Percentiles rank a stretch among this genome's conserved stretches.
These are phyloP conservation scores for Pagrus major DNA, from an alignment of 2,113 vertebrate genomes.

Conservation along the genomic window DNA sequence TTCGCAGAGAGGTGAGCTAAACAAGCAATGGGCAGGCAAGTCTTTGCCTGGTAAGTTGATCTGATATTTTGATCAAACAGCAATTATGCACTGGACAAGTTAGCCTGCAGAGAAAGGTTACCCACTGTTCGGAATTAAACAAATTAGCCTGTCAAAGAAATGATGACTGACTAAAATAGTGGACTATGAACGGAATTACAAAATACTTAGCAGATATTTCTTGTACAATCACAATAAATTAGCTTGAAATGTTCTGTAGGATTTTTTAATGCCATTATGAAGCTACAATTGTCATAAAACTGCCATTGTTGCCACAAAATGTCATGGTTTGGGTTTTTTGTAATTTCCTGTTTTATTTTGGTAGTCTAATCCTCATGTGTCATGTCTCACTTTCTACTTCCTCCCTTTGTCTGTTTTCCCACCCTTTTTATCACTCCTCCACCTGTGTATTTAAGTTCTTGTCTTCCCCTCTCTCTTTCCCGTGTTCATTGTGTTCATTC, in stretches of 20 bases:
- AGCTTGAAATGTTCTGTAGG: neutral
- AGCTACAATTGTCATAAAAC: neutral
- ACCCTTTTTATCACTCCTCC: too few species aligned
- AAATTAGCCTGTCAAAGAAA: neutral
- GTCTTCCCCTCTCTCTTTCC: too few species aligned
- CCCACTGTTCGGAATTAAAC: neutral
- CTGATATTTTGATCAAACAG: slow-evolving; percentile 22
- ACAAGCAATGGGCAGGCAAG: slow-evolving; percentile 4
- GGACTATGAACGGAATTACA: neutral
- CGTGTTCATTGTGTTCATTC: too few species aligned
- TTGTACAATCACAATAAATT: neutral
- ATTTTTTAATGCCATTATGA: neutral
- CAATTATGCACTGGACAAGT: neutral
- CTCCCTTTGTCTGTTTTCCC: too few species aligned
- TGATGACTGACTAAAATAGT: neutral
- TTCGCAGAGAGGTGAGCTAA: slow-evolving; percentile 3
- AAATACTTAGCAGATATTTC: neutral
- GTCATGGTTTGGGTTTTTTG: too few species aligned
- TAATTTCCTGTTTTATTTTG: too few species aligned
- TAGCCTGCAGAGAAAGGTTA: neutral
- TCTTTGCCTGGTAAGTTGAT: neutral
- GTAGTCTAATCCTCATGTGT: too few species aligned
- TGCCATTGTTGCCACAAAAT: neutral
- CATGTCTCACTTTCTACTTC: too few species aligned
- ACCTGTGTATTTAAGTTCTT: too few species aligned